A percentile compares a stretch with the other conserved stretches of the same genome.
Conservation (phyloP, 2,797 vertebrate species). For the Amphiprion clarkii region DNA sequence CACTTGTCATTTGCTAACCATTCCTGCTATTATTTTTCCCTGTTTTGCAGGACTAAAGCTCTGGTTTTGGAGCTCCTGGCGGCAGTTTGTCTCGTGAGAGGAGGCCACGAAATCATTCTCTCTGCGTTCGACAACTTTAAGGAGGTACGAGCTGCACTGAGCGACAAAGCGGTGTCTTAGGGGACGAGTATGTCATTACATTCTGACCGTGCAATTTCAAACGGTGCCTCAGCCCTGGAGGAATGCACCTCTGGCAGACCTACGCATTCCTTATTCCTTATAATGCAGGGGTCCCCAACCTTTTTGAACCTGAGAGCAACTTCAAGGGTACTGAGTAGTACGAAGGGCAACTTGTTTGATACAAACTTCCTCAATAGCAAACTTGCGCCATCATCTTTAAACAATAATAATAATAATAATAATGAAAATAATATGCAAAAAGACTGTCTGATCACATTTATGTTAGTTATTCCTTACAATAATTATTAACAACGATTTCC, state of each 20-base stretch:
- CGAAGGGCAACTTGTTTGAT: too few relatives aligned
- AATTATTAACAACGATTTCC: too few relatives aligned
- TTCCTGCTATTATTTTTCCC: conserved; percentile 34
- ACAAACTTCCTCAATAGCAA: too few relatives aligned
- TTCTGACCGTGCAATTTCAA: conserved; percentile 59
- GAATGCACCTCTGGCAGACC: conserved; percentile 56
- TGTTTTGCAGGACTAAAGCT: conserved; percentile 93
- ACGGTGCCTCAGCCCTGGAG: conserved; percentile 58
- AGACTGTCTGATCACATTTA: too few relatives aligned
- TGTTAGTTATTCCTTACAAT: too few relatives aligned
- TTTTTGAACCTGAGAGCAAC: too few relatives aligned
- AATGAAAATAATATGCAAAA: too few relatives aligned
- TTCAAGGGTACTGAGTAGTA: too few relatives aligned
- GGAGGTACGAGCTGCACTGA: conserved; percentile 86
- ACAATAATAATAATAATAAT: too few relatives aligned
- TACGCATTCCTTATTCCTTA: conserved; percentile 29
- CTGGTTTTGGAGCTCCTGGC: conserved; percentile 96
- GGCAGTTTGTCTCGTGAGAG: conserved; percentile 96
- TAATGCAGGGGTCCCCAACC: too few relatives aligned
- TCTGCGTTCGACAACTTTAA: conserved; percentile 98
- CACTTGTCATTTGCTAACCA: conserved; percentile 47
- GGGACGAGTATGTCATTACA: conserved; percentile 57
- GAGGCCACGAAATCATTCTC: conserved; percentile 98
- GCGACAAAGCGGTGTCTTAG: conserved; percentile 20
- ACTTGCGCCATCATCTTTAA: too few relatives aligned